phyloP scores from a whole-genome alignment of 2,113 vertebrate genomes.

The Pteropus alecto region DNA sequence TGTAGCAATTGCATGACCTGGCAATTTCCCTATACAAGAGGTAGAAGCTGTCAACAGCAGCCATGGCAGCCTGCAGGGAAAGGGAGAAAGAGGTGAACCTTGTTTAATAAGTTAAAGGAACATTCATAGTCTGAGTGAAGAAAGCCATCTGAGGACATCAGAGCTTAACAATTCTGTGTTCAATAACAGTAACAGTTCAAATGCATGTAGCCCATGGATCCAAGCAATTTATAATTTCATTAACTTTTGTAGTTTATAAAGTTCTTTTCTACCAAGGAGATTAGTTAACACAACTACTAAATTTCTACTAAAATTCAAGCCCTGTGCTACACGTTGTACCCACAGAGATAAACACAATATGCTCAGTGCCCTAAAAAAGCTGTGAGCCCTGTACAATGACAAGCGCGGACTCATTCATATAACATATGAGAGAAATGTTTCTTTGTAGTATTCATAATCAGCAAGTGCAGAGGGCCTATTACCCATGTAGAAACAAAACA shows the following conservation, averaged over 20 bases:
- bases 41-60: constrained; percentile 94
- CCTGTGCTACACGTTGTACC: not conserved
- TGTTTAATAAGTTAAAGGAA: not conserved
- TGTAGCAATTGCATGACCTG: constrained; percentile 88
- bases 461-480: not conserved
- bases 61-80: constrained; percentile 85
- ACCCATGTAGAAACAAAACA: not conserved
- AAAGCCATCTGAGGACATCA: not conserved
- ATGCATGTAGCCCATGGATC: not conserved
- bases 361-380: not conserved
- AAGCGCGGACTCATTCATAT: not conserved
- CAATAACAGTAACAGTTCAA: not conserved
- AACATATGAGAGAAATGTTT: not conserved
- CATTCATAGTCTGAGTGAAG: not conserved
- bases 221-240: not conserved
- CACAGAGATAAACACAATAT: not conserved
- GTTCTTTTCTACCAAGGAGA: not conserved
- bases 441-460: not conserved
- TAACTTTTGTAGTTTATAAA: not conserved
- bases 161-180: not conserved
- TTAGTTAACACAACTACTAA: not conserved
- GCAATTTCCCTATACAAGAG: constrained; percentile 92
- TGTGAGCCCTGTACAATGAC: not conserved
- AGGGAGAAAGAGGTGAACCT: not conserved
- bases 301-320: not conserved